phyloP scores from a whole-genome alignment of 2,797 vertebrate genomes.

The Spinibarbus caldwelli region DNA sequence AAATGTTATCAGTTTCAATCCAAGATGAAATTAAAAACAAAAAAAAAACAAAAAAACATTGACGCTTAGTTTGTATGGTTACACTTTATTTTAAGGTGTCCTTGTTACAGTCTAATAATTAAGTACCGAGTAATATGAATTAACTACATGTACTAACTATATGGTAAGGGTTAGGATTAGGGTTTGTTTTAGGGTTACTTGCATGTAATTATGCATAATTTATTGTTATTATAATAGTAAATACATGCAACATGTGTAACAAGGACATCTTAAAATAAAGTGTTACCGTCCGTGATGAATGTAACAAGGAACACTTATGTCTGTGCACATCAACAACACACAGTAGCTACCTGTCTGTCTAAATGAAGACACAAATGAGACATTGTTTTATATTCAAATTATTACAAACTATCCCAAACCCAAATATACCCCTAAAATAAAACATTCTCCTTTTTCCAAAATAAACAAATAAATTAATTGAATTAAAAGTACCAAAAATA shows the following conservation, averaged over 20 bases:
- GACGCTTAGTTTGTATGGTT: not conserved
- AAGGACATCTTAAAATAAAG: no score
- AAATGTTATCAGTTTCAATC: not conserved
- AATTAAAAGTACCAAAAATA: not conserved
- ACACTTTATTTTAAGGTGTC: no score
- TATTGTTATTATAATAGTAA: no score
- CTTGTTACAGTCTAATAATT: no score
- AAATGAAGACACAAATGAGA: not conserved
- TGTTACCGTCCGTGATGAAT: no score
- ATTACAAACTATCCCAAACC: not conserved
- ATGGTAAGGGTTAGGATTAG: no score
- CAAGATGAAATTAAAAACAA: not conserved
- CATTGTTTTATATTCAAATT: not conserved
- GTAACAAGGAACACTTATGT: not conserved
- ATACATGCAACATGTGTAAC: no score
- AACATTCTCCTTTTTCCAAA: not conserved
- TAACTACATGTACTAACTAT: no score
- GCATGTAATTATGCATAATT: no score
- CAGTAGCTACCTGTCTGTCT: not conserved
- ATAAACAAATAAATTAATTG: not conserved
- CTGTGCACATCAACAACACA: not conserved
- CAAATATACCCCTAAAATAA: not conserved
- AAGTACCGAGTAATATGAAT: no score
- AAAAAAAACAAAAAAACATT: constrained; percentile 4
- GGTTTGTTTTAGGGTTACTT: no score